Percentiles rank a stretch among this genome's conserved stretches.
Conservation (phyloP, 2,113 vertebrate species). For the Cryptotis parvus region DNA sequence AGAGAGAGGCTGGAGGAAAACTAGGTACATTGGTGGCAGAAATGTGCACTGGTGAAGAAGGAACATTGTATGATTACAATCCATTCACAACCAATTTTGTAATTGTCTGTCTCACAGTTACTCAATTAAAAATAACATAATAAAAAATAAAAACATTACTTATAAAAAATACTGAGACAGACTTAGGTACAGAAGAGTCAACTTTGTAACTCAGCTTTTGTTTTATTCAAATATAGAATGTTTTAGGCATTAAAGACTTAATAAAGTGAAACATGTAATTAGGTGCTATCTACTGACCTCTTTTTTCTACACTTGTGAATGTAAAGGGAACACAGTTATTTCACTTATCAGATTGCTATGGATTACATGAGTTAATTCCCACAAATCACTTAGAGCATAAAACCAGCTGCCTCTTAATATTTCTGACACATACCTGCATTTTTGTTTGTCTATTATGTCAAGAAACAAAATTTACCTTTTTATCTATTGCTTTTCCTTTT, state of each 20-base stretch:
- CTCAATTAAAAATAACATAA: no score
- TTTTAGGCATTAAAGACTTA: background rate
- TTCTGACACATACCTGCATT: background rate
- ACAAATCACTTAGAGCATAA: background rate
- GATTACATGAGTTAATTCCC: background rate
- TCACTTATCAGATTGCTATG: background rate
- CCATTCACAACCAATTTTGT: no score
- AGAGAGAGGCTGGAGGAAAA: no score
- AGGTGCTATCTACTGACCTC: no score
- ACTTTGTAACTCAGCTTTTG: background rate
- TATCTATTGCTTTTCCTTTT: background rate
- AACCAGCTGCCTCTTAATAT: background rate
- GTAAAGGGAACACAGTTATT: background rate
- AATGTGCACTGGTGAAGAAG: no score
- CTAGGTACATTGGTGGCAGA: no score
- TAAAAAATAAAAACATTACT: no score
- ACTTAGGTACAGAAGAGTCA: background rate
- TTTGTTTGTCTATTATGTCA: background rate
- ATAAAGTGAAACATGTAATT: background rate
- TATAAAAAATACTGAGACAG: slow-evolving; percentile 2
- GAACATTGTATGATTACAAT: no score
- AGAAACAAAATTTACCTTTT: background rate
- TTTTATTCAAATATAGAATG: background rate
- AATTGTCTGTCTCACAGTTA: no score
- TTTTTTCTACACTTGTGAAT: background rate